These are phyloP conservation scores for Antedon mediterranea DNA, from an alignment of 53 echinoderm and acorn worm species.

Conservation along the genomic window DNA sequence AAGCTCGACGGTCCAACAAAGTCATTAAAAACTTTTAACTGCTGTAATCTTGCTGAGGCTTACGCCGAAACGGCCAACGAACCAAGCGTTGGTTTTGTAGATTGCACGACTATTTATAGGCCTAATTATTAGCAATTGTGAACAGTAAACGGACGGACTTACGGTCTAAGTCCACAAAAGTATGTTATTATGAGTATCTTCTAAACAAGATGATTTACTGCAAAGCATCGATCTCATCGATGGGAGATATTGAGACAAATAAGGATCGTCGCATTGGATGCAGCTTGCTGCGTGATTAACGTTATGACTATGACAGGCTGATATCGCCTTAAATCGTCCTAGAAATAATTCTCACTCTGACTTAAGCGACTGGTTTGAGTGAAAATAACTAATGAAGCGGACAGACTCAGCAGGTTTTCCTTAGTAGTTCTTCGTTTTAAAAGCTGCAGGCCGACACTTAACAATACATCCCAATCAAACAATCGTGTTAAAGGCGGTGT, in stretches of 20 bases:
- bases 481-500: background rate
- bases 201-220: background rate
- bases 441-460: background rate
- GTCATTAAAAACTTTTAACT: background rate
- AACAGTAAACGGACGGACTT: background rate
- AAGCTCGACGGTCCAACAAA: background rate
- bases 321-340: background rate
- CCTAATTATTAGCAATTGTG: background rate
- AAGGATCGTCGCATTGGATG: background rate
- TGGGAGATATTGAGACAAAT: background rate
- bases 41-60: too few relatives aligned
- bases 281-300: background rate
- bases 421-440: background rate
- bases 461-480: background rate
- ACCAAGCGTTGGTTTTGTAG: background rate
- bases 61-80: too few relatives aligned
- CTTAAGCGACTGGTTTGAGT: background rate
- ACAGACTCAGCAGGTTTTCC: background rate
- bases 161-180: background rate
- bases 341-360: background rate
- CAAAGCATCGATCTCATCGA: background rate
- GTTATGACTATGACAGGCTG: background rate
- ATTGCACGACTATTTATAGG: background rate
- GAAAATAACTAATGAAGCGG: background rate
- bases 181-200: background rate